These are phyloP conservation scores for Macrobrachium nipponense DNA, from an alignment of 1,140 invertebrate species.

Conservation along the genomic window DNA sequence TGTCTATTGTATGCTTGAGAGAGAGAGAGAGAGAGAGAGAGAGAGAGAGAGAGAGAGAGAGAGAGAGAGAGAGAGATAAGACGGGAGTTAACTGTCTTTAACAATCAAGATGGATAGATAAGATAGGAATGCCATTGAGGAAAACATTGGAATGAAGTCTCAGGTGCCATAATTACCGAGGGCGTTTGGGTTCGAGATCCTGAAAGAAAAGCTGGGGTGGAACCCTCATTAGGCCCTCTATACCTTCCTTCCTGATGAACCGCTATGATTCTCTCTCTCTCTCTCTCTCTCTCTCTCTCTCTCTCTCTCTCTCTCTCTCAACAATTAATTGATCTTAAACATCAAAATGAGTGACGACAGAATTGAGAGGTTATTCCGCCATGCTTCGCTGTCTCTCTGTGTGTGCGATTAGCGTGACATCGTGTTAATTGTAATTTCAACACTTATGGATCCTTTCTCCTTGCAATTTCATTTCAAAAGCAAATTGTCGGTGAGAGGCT, in stretches of 20 bases:
- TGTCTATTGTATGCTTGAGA: neutral
- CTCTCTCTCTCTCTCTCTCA: neutral
- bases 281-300: neutral
- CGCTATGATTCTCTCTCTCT: neutral
- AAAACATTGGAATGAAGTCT: too few species aligned
- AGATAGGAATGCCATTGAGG: neutral
- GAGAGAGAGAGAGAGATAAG: slow-evolving; percentile 26
- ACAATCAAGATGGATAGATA: neutral
- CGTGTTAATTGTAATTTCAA: too few species aligned
- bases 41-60: slow-evolving; percentile 32
- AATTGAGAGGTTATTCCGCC: neutral
- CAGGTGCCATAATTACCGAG: too few species aligned
- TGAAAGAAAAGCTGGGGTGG: neutral
- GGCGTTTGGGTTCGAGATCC: too few species aligned
- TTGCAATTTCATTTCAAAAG: too few species aligned
- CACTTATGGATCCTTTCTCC: too few species aligned
- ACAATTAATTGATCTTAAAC: neutral
- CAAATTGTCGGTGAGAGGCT: too few species aligned
- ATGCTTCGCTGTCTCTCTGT: neutral
- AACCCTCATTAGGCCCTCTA: neutral
- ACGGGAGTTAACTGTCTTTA: neutral
- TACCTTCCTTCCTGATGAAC: neutral
- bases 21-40: slow-evolving; percentile 23
- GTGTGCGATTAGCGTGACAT: too few species aligned
- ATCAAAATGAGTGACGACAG: neutral